Conservation (phyloP, 2,113 vertebrate genomes). For the Antechinus stuartii region DNA sequence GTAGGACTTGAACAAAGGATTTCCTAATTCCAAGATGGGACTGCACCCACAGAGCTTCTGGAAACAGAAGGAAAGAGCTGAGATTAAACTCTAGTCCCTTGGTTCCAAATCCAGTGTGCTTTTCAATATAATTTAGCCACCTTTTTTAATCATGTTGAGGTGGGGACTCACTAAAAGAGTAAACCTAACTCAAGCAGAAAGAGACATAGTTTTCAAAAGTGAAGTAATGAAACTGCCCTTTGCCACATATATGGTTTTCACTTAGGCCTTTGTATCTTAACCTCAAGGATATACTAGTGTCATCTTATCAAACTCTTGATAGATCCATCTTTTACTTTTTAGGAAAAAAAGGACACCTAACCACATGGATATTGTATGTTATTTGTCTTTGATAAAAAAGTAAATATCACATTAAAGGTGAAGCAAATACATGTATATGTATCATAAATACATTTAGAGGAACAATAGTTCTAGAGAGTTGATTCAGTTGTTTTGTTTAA, state of each 20-base stretch:
- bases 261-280: not conserved
- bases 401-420: not conserved
- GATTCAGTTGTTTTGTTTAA: not conserved
- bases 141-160: not conserved
- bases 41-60: not conserved
- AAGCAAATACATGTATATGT: not conserved
- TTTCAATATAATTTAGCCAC: not conserved
- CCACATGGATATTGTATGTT: not conserved
- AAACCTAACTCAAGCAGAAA: not conserved
- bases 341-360: not conserved
- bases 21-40: not conserved
- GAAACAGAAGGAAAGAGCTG: not conserved
- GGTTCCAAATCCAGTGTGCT: not conserved
- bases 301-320: not conserved
- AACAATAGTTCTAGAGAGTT: not conserved
- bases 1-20: not conserved
- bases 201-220: not conserved
- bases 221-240: constrained; percentile 4
- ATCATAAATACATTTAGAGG: not conserved
- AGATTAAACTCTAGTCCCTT: not conserved
- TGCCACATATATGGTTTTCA: not conserved
- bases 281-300: not conserved
- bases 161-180: not conserved
- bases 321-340: not conserved
- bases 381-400: not conserved